Conservation (phyloP, 2,888 invertebrate genomes). For the Tuta absoluta region DNA sequence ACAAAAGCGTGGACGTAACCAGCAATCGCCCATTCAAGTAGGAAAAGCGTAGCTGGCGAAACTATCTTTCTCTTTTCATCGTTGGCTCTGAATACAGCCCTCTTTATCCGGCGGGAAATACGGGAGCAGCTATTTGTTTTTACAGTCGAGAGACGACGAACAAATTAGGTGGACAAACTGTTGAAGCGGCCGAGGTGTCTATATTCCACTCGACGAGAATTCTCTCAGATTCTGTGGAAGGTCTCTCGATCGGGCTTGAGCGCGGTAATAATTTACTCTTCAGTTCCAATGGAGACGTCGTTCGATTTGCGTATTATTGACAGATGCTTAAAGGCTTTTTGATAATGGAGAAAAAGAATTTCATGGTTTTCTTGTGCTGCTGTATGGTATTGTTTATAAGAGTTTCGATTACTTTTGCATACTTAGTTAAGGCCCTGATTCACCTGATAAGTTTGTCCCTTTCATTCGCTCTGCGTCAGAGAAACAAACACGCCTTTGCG, state of each 20-base stretch:
- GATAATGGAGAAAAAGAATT: slow-evolving; percentile 46
- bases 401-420: not conserved
- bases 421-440: too few relatives aligned
- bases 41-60: slow-evolving; percentile 55
- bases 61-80: slow-evolving; percentile 64
- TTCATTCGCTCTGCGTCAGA: too few relatives aligned
- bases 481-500: too few relatives aligned
- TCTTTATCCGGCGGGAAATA: slow-evolving; percentile 70
- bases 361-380: slow-evolving; percentile 15
- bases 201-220: slow-evolving; percentile 72
- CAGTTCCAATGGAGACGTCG: slow-evolving; percentile 56
- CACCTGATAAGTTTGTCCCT: too few relatives aligned
- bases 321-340: slow-evolving; percentile 59
- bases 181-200: slow-evolving; percentile 78
- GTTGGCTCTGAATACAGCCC: slow-evolving; percentile 60
- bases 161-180: slow-evolving; percentile 82
- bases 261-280: slow-evolving; percentile 72
- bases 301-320: slow-evolving; percentile 66
- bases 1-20: slow-evolving; percentile 72
- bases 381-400: not conserved
- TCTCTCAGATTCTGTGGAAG: slow-evolving; percentile 67
- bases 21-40: slow-evolving; percentile 70
- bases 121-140: slow-evolving; percentile 77
- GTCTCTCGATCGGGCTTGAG: slow-evolving; percentile 66
- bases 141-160: slow-evolving; percentile 77